phyloP scores from a whole-genome alignment of 2,113 vertebrate species.

The Rhinogobius similis region DNA sequence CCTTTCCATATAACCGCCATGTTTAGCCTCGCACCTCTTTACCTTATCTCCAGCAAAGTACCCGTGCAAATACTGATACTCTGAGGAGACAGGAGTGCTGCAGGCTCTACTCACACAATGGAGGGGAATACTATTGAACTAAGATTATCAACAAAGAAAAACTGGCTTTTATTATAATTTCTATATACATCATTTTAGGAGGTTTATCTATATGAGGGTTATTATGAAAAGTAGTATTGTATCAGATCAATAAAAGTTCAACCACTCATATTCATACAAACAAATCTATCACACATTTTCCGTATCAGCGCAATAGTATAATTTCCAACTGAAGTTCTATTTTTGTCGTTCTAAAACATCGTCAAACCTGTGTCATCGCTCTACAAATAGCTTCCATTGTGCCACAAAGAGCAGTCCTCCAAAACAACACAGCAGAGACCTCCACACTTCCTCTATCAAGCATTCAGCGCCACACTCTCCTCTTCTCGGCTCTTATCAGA shows the following conservation, averaged over 20 bases:
- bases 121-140: slow-evolving; percentile 19
- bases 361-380: slow-evolving; percentile 31
- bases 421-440: slow-evolving; percentile 32
- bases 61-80: slow-evolving; percentile 10
- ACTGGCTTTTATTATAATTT: too few relatives aligned
- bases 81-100: neutral
- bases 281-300: too few relatives aligned
- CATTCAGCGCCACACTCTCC: slow-evolving; percentile 21
- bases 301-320: neutral
- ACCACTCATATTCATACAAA: too few relatives aligned
- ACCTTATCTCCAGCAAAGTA: slow-evolving; percentile 27
- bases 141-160: neutral
- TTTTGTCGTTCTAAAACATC: slow-evolving; percentile 15
- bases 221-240: neutral
- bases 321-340: neutral
- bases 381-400: slow-evolving; percentile 31
- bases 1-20: slow-evolving; percentile 20
- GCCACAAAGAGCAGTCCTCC: slow-evolving; percentile 12
- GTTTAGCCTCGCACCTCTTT: slow-evolving; percentile 38
- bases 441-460: slow-evolving; percentile 45
- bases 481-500: slow-evolving; percentile 41
- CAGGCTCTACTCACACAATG: slow-evolving; percentile 13
- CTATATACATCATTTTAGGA: too few relatives aligned
- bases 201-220: too few relatives aligned
- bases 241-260: too few relatives aligned